Conservation (phyloP, 2,113 vertebrate genomes). For the Actenoides lindsayi region DNA sequence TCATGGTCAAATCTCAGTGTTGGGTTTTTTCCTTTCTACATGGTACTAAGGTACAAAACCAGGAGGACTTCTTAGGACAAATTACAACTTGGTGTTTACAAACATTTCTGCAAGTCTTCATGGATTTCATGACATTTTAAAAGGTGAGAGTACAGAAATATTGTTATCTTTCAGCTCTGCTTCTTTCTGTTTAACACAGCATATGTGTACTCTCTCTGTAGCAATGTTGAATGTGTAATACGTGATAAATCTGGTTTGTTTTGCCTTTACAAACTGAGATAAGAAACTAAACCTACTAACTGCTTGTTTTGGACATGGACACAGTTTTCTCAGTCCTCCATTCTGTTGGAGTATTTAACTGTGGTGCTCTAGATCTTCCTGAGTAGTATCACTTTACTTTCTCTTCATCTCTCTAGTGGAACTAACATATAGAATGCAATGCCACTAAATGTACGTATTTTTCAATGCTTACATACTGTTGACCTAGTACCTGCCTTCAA, state of each 20-base stretch:
- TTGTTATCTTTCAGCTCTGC: neutral
- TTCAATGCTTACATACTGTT: neutral
- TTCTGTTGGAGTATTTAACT: neutral
- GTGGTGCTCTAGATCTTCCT: neutral
- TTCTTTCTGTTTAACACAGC: neutral
- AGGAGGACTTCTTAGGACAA: slow-evolving; percentile 87
- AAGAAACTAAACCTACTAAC: neutral
- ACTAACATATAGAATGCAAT: neutral
- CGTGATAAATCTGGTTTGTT: neutral
- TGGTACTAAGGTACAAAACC: slow-evolving; percentile 77
- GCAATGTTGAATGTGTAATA: neutral
- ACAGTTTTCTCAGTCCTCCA: neutral
- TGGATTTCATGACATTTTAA: slow-evolving; percentile 87
- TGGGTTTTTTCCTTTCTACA: neutral
- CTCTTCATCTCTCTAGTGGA: neutral
- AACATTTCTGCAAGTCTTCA: slow-evolving; percentile 88
- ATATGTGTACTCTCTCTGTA: rapidly evolving
- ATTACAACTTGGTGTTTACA: slow-evolving; percentile 87
- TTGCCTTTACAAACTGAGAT: neutral
- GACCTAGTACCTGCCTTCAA: neutral
- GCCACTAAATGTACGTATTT: neutral
- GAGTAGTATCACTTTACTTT: neutral
- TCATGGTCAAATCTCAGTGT: neutral
- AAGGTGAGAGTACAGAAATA: slow-evolving; percentile 79
- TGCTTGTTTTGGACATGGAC: neutral